Evolutionary conservation across 2,888 invertebrate genomes (phyloP).

Genomic region (Leptogaster cylindrica): DNA sequence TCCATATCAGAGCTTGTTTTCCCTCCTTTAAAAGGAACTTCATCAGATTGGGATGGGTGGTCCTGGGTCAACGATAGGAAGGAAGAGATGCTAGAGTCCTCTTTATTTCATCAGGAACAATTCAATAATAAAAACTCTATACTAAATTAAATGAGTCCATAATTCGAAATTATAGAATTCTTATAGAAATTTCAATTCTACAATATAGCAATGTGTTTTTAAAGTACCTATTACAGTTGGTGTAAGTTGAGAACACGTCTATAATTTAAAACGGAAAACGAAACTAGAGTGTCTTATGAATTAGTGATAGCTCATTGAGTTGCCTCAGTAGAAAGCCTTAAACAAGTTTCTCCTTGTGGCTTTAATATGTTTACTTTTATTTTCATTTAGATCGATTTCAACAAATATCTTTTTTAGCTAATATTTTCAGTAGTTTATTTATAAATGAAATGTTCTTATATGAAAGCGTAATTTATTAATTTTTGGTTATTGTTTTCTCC

Average conservation of each 20-base stretch:
- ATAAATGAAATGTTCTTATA: conserved; percentile 32
- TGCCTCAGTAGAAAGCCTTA: neutral
- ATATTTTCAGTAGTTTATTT: conserved; percentile 11
- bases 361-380: conserved; percentile 15
- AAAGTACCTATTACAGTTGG: neutral
- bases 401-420: too few relatives aligned
- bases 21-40: too few relatives aligned
- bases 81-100: too few relatives aligned
- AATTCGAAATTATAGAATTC: too few relatives aligned
- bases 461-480: conserved; percentile 39
- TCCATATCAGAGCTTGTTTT: too few relatives aligned
- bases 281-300: conserved; percentile 9
- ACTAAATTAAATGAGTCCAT: conserved; percentile 1
- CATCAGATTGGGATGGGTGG: too few relatives aligned
- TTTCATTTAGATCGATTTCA: neutral
- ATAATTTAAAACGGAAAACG: conserved; percentile 6
- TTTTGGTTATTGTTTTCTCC: conserved; percentile 35
- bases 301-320: neutral
- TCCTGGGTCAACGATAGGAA: too few relatives aligned
- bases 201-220: conserved; percentile 7
- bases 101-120: too few relatives aligned
- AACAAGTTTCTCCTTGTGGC: neutral
- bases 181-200: too few relatives aligned
- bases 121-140: too few relatives aligned
- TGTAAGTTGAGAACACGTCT: conserved; percentile 6